phyloP scores from a whole-genome alignment of 92 coral and sea anemone species.

The Paramuricea clavata region DNA sequence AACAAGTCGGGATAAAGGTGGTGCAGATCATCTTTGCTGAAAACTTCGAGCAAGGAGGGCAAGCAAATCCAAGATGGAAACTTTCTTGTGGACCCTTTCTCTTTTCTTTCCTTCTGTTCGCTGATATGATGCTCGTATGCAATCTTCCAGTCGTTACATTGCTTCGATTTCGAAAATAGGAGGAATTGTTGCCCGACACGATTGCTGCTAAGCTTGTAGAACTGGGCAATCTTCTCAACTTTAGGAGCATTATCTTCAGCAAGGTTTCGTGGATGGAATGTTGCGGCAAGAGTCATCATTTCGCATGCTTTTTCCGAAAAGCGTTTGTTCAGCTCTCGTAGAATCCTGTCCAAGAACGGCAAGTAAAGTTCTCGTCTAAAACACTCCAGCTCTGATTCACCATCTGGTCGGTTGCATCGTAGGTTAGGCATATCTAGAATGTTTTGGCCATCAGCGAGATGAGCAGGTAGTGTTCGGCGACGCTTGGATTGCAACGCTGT shows the following conservation, averaged over 20 bases:
- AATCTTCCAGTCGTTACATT: neutral
- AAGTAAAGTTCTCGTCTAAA: conserved; percentile 25
- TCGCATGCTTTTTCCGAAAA: conserved; percentile 13
- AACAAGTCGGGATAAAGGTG: conserved; percentile 26
- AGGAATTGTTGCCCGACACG: conserved; percentile 7
- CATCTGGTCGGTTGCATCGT: conserved; percentile 1
- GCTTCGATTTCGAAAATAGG: conserved; percentile 10
- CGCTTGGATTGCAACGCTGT: conserved; percentile 13
- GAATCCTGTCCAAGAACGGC: neutral
- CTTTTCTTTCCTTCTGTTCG: neutral
- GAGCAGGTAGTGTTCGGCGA: neutral
- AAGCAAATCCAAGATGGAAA: conserved; percentile 20
- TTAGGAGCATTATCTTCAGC: conserved; percentile 36
- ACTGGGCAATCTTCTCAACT: conserved; percentile 28
- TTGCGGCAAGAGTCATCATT: conserved; percentile 13
- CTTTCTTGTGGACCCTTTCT: neutral
- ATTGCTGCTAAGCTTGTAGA: conserved; percentile 1
- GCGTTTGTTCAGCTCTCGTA: neutral
- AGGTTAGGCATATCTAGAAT: neutral
- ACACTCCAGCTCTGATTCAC: conserved; percentile 8
- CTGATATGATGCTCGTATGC: neutral
- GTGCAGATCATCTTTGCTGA: conserved; percentile 37
- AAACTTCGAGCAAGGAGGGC: conserved; percentile 25
- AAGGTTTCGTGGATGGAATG: conserved; percentile 19
- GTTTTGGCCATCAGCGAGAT: neutral